Conservation (phyloP, 2,113 vertebrate species). For the Callipepla californica region DNA sequence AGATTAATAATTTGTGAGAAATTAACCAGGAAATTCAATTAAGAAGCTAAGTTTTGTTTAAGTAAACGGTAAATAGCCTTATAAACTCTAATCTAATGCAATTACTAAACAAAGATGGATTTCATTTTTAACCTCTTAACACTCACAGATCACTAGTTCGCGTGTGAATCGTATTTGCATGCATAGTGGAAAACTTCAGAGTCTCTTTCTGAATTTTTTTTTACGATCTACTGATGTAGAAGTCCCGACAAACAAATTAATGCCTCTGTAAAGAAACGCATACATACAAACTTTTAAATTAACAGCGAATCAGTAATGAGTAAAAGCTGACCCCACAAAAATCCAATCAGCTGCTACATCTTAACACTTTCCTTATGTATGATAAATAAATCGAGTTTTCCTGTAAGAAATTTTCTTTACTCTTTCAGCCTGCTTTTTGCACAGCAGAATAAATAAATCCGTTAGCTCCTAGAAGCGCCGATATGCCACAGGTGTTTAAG, state of each 20-base stretch:
- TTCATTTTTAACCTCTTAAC: background rate
- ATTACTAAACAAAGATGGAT: background rate
- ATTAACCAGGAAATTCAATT: background rate
- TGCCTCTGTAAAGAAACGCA: slow-evolving; percentile 22
- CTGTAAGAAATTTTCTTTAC: background rate
- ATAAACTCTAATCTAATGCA: background rate
- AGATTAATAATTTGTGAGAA: background rate
- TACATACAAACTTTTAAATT: slow-evolving; percentile 43
- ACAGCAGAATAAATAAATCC: slow-evolving; percentile 60
- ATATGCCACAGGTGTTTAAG: slow-evolving; percentile 52
- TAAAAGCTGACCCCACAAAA: slow-evolving; percentile 73
- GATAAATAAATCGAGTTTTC: slow-evolving; percentile 36
- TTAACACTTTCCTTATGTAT: background rate
- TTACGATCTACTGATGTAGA: slow-evolving; percentile 44
- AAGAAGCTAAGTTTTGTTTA: background rate
- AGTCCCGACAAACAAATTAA: slow-evolving; percentile 47
- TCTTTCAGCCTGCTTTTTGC: slow-evolving; percentile 30
- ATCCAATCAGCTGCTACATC: slow-evolving; percentile 53
- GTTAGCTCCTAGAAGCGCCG: slow-evolving; percentile 23
- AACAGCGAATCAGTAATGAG: slow-evolving; percentile 33
- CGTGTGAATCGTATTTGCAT: slow-evolving; percentile 49
- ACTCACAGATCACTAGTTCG: slow-evolving; percentile 33
- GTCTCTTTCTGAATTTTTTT: background rate
- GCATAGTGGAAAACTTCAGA: background rate
- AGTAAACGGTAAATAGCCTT: background rate